Conservation (phyloP, 2,113 vertebrate species). For the Tylochromis polylepis region DNA sequence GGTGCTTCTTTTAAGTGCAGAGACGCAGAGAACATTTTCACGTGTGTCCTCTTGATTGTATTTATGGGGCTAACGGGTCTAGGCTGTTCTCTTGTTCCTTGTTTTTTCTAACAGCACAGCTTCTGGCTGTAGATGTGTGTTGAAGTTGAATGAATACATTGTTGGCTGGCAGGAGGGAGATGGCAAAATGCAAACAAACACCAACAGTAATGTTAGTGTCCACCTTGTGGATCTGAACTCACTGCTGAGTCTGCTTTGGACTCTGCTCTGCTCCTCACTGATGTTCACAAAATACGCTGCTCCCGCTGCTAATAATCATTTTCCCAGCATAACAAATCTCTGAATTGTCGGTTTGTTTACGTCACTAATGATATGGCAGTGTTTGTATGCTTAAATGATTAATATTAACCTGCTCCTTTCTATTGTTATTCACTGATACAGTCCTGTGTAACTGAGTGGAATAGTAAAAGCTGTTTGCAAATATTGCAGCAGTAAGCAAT, state of each 20-base stretch:
- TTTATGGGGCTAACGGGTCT: not conserved
- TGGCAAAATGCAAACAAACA: not conserved
- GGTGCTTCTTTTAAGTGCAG: not conserved
- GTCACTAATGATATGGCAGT: not conserved
- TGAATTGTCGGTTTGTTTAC: no score
- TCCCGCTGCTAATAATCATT: not conserved
- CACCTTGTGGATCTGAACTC: not conserved
- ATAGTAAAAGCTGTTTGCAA: not conserved
- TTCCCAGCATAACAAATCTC: no score
- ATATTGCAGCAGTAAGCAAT: not conserved
- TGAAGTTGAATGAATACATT: not conserved
- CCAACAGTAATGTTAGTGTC: not conserved
- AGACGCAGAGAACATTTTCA: not conserved
- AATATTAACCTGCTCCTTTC: not conserved
- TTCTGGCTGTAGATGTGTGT: not conserved
- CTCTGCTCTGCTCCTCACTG: not conserved
- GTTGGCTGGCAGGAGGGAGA: not conserved
- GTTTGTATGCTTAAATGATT: not conserved
- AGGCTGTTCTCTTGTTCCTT: not conserved
- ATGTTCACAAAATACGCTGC: not conserved
- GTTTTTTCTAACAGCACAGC: not conserved
- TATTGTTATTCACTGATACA: accelerated
- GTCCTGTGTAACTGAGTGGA: not conserved
- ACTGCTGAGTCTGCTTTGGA: not conserved
- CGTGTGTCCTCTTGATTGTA: not conserved